Evolutionary conservation across 2,888 invertebrate species (phyloP), one percentile per base, ranked within the genome.

Genomic region (Archips crataeganus): DNA sequence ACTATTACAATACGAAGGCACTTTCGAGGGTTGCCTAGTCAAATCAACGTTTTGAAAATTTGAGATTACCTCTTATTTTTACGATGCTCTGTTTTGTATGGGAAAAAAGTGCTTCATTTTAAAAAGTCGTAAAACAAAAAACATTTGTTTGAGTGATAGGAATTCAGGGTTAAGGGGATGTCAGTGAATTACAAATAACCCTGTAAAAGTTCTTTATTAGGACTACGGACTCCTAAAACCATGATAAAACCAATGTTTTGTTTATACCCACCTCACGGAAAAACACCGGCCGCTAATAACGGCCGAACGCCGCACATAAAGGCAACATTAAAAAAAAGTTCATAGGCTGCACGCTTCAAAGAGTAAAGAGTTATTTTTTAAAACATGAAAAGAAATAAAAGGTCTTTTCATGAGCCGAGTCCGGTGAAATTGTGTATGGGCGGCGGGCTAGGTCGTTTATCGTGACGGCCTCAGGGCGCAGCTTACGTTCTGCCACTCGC

Each of bases 371-470:
- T 71, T 71, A 36, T 69, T 70, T 71, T 47, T 39, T 49, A 74
- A 72, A 77, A 65, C 77, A 76, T 80, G 78, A 82, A 84, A 82
- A 83, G 82, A 81, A 57, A 79, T 77, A 86, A 85, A 85, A 82
- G 80, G 82, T 83, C 83, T 86, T 88, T 89, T 89, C 87, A 89
- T 88, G 86, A 87, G 85, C 81, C 84, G 34, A 82, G 86, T 83
- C 86, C 87, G 80, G 90, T 89, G 89, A 88, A 89, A 90, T 90
- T 88, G 92, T 91, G 87, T 88, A 90, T 89, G 90, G 90, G 88
- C 90, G 87, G 87, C 82, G 80, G 82, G 86, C 79, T 79, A 80
- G 89, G 85, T 88, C 90, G 85, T 88, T 87, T 88, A 88, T 93
- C 94, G 94, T 94, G 94, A 93, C 88, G 79, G 90, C 94, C 78